phyloP scores from a whole-genome alignment of 2,113 vertebrate genomes.

The Edolisoma coerulescens region DNA sequence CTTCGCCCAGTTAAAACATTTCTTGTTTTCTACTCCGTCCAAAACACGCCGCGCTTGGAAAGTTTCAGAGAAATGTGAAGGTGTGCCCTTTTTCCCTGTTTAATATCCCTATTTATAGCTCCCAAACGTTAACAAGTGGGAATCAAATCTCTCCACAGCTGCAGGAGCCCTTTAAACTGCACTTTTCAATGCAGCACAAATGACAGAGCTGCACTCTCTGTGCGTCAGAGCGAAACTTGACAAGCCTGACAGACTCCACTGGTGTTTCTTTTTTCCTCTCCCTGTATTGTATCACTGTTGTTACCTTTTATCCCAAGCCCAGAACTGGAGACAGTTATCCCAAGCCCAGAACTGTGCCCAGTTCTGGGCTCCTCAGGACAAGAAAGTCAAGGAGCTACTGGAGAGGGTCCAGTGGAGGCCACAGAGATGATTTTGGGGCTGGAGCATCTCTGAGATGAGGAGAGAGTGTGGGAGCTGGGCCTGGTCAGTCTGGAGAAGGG shows the following conservation, averaged over 20 bases:
- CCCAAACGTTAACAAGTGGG: not conserved
- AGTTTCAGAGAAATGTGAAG: not conserved
- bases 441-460: not conserved
- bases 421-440: not conserved
- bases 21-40: not conserved
- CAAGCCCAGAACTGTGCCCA: not conserved
- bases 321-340: not conserved
- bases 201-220: not conserved
- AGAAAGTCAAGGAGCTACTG: not conserved
- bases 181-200: not conserved
- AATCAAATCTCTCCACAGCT: not conserved
- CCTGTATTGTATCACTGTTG: not conserved
- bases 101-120: not conserved
- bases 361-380: not conserved
- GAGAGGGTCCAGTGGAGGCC: not conserved
- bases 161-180: not conserved
- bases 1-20: not conserved
- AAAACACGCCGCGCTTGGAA: not conserved
- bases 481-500: not conserved
- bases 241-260: conserved; percentile 33
- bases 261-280: not conserved
- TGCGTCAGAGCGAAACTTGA: not conserved
- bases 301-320: not conserved
- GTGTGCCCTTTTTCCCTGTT: not conserved
- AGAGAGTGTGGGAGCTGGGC: not conserved